A percentile compares a stretch with the other conserved stretches of the same genome.
phyloP scores from a whole-genome alignment of 2,113 vertebrate species.

The Sinocyclocheilus grahami region DNA sequence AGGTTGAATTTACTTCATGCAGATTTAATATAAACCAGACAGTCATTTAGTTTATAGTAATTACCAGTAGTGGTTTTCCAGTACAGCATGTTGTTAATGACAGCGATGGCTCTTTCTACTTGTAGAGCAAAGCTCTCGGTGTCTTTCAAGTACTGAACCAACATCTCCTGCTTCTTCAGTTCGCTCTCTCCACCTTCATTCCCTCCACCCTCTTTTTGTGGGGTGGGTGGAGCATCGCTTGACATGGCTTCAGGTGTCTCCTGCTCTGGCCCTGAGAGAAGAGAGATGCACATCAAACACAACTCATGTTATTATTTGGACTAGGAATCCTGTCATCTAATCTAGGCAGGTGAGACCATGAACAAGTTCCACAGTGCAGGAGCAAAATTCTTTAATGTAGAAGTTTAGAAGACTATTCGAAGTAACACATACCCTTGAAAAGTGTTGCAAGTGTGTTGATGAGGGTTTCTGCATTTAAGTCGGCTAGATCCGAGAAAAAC shows the following conservation, averaged over 20 bases:
- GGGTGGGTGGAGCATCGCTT: conserved; percentile 60
- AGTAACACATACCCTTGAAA: conserved; percentile 80
- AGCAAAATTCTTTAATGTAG: not conserved
- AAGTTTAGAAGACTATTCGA: not conserved
- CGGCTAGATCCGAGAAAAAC: conserved; percentile 75
- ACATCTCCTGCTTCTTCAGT: conserved; percentile 88
- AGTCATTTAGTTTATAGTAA: not conserved
- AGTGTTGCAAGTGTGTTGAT: conserved; percentile 79
- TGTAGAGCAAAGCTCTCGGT: conserved; percentile 87
- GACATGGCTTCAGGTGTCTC: conserved; percentile 52
- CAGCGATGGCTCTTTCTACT: conserved; percentile 85
- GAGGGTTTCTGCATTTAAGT: conserved; percentile 65
- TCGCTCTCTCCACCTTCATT: conserved; percentile 67
- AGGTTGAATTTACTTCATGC: too few species aligned
- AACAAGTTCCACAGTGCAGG: not conserved
- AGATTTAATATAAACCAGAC: too few species aligned
- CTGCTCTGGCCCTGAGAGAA: conserved; percentile 68
- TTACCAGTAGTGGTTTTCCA: conserved; percentile 88
- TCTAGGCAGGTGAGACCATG: not conserved
- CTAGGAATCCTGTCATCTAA: not conserved
- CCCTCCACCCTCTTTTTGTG: conserved; percentile 50
- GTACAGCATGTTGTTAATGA: conserved; percentile 90
- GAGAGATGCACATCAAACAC: not conserved
- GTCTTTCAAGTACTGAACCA: conserved; percentile 92
- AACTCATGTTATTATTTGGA: not conserved